These are phyloP conservation scores for Ormia ochracea DNA, from an alignment of 2,888 invertebrate genomes.

Conservation along the genomic window DNA sequence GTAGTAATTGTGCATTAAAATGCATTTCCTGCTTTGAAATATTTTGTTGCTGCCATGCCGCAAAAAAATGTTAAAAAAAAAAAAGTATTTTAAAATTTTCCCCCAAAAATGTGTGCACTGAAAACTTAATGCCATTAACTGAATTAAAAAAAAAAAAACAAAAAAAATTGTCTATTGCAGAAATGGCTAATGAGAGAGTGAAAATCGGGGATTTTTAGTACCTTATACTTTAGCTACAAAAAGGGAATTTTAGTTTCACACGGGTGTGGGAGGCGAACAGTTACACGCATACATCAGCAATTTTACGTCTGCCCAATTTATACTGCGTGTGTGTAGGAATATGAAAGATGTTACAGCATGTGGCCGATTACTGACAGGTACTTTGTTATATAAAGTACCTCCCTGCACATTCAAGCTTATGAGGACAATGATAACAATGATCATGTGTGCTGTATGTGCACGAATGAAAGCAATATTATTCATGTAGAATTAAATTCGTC, in stretches of 20 bases:
- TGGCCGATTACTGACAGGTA: too few relatives aligned
- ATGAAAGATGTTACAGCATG: neutral
- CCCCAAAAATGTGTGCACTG: slow-evolving; percentile 15
- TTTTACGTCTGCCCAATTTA: too few relatives aligned
- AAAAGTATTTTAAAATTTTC: slow-evolving; percentile 22
- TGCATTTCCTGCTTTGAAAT: slow-evolving; percentile 58
- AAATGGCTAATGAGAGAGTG: neutral
- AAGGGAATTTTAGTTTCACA: too few relatives aligned
- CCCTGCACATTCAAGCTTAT: neutral
- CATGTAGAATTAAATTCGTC: slow-evolving; percentile 26
- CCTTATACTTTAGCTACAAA: too few relatives aligned
- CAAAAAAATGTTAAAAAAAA: slow-evolving; percentile 31
- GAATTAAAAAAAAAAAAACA: neutral
- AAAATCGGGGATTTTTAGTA: neutral
- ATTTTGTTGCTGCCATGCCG: slow-evolving; percentile 30
- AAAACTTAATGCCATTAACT: slow-evolving; percentile 40
- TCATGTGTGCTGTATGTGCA: slow-evolving; percentile 24
- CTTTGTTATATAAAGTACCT: neutral
- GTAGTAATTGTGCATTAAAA: slow-evolving; percentile 58
- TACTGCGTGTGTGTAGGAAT: too few relatives aligned
- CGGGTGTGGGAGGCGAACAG: too few relatives aligned
- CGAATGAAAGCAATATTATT: slow-evolving; percentile 34
- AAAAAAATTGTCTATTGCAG: neutral
- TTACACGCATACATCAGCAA: too few relatives aligned
- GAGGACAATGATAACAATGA: slow-evolving; percentile 26